phyloP scores from a whole-genome alignment of 2,888 invertebrate species.

The Platycheirus rosarum region DNA sequence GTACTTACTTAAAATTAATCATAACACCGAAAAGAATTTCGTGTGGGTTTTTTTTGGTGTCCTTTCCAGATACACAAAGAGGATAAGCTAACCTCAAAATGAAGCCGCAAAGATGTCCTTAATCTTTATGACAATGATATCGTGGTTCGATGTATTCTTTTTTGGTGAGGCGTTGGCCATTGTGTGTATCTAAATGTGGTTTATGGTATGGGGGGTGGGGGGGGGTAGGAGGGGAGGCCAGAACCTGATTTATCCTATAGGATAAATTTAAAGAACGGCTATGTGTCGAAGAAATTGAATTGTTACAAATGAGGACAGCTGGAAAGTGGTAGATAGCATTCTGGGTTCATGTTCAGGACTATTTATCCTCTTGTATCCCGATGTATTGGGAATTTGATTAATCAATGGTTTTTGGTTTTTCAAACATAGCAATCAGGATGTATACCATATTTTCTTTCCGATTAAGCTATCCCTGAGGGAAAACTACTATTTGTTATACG shows the following conservation, averaged over 20 bases:
- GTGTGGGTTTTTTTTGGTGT: too few species aligned
- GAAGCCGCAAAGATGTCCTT: constrained; percentile 13
- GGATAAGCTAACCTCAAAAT: constrained; percentile 9
- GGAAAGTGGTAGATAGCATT: constrained; percentile 38
- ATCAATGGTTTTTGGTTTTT: constrained; percentile 17
- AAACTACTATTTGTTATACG: constrained; percentile 15
- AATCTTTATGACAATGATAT: constrained; percentile 4
- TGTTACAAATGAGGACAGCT: constrained; percentile 56
- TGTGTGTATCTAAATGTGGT: constrained; percentile 1
- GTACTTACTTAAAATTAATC: constrained; percentile 16
- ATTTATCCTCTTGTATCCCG: neutral
- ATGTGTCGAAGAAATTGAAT: constrained; percentile 20
- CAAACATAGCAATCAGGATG: constrained; percentile 11
- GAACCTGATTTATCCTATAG: neutral
- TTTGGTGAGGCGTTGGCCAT: constrained; percentile 22
- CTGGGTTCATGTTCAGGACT: constrained; percentile 38
- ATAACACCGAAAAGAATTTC: constrained; percentile 18
- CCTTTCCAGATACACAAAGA: neutral
- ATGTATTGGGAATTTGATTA: constrained; percentile 5
- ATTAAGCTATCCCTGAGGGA: neutral
- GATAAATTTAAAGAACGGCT: constrained; percentile 22
- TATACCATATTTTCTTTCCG: neutral
- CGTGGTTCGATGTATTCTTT: neutral
- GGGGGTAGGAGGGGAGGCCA: too few species aligned
- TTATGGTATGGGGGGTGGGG: neutral